Conservation (phyloP, 2,888 invertebrate species). For the Amblyjoppa proteus region DNA sequence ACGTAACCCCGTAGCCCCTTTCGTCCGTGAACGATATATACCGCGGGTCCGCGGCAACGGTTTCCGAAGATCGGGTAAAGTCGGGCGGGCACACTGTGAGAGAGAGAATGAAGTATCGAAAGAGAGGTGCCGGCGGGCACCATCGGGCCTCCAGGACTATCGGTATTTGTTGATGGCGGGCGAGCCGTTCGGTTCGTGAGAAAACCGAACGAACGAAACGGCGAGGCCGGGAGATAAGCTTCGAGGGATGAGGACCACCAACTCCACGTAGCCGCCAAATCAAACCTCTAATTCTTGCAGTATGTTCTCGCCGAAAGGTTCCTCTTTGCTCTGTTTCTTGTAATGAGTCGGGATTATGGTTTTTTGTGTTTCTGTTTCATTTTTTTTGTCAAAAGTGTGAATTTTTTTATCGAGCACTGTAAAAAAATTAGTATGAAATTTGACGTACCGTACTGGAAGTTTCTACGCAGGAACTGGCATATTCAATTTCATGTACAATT, state of each 20-base stretch:
- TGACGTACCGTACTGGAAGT: too few species aligned
- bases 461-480: too few species aligned
- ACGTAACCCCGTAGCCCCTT: conserved; percentile 68
- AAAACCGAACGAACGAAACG: conserved; percentile 31
- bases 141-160: conserved; percentile 31
- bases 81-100: conserved; percentile 19
- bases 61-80: conserved; percentile 51
- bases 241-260: conserved; percentile 10
- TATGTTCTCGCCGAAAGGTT: conserved; percentile 16
- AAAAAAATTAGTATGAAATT: neutral
- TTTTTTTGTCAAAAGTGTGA: neutral
- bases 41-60: conserved; percentile 14
- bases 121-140: conserved; percentile 22
- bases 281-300: conserved; percentile 79
- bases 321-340: neutral
- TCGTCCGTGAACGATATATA: conserved; percentile 51
- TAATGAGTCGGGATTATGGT: neutral
- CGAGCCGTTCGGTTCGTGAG: conserved; percentile 24
- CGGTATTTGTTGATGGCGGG: conserved; percentile 40
- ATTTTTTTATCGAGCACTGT: neutral
- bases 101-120: conserved; percentile 59
- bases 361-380: neutral
- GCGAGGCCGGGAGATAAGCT: conserved; percentile 39
- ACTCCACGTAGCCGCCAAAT: conserved; percentile 74
- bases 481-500: too few species aligned